These are phyloP conservation scores for Entomyzon cyanotis DNA, from an alignment of 2,113 vertebrate species.

Conservation along the genomic window DNA sequence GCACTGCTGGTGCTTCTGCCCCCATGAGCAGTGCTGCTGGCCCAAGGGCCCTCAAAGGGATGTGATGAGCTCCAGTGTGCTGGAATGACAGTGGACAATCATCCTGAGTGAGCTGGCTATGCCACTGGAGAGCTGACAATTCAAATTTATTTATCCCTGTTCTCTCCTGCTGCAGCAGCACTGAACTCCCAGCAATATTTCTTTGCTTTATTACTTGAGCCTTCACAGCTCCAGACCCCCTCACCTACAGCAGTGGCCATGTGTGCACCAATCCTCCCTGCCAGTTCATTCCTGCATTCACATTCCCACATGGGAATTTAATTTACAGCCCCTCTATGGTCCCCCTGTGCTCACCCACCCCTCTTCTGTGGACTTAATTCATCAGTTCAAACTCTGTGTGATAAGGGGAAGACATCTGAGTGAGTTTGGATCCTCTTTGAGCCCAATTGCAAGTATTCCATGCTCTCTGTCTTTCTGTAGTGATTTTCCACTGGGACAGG, in stretches of 20 bases:
- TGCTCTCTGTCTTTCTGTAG: not conserved
- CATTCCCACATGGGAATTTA: not conserved
- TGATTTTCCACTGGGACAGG: not conserved
- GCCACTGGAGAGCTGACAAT: not conserved
- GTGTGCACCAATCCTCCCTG: not conserved
- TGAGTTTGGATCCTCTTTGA: not conserved
- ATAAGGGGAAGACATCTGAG: not conserved
- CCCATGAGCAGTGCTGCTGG: not conserved
- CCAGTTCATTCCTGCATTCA: not conserved
- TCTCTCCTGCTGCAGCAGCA: not conserved
- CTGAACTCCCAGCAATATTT: not conserved
- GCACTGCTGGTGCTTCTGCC: not conserved
- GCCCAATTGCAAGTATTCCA: not conserved
- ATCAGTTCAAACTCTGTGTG: not conserved
- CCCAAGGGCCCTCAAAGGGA: not conserved
- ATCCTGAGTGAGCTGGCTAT: accelerated
- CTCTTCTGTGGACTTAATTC: not conserved
- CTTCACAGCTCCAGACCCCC: not conserved
- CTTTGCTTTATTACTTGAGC: not conserved
- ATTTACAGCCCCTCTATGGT: not conserved
- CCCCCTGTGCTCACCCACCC: not conserved
- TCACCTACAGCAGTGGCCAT: not conserved
- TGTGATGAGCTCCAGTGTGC: accelerated
- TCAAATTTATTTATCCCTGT: accelerated
- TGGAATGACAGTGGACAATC: not conserved